Evolutionary conservation across 2,888 invertebrate species (phyloP).

Genomic region (Thumatha senex): DNA sequence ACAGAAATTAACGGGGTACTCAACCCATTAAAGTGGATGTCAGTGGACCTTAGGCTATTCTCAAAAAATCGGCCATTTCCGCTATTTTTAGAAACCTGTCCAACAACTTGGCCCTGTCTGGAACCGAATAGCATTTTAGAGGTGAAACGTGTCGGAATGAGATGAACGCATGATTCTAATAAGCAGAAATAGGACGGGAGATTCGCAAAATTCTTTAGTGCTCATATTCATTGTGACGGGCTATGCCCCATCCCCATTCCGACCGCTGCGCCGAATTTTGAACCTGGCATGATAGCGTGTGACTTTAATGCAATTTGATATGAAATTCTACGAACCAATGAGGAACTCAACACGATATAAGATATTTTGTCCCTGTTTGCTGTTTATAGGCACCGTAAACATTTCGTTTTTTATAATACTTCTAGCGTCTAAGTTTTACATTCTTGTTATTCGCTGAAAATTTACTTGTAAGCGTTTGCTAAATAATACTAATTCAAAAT

Average conservation of each 20-base stretch:
- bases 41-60: slow-evolving; percentile 51
- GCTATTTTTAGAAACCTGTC: slow-evolving; percentile 81
- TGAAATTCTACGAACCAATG: background rate
- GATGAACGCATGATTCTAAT: slow-evolving; percentile 59
- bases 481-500: no score
- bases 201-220: slow-evolving; percentile 72
- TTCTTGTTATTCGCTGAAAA: no score
- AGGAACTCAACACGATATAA: background rate
- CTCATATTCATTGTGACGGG: slow-evolving; percentile 49
- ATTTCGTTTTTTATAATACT: no score
- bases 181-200: slow-evolving; percentile 68
- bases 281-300: slow-evolving; percentile 3
- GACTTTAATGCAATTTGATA: background rate
- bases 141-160: slow-evolving; percentile 77
- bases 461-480: no score
- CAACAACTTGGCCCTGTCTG: slow-evolving; percentile 72
- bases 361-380: no score
- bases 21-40: slow-evolving; percentile 23
- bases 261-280: background rate
- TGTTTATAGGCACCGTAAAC: no score
- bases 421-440: no score
- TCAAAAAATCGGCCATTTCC: slow-evolving; percentile 64
- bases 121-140: slow-evolving; percentile 74
- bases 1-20: slow-evolving; percentile 7
- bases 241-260: slow-evolving; percentile 13